Percentiles rank a stretch among this genome's conserved stretches.
phyloP scores from a whole-genome alignment of 2,113 vertebrate species.

The Petromus typicus region DNA sequence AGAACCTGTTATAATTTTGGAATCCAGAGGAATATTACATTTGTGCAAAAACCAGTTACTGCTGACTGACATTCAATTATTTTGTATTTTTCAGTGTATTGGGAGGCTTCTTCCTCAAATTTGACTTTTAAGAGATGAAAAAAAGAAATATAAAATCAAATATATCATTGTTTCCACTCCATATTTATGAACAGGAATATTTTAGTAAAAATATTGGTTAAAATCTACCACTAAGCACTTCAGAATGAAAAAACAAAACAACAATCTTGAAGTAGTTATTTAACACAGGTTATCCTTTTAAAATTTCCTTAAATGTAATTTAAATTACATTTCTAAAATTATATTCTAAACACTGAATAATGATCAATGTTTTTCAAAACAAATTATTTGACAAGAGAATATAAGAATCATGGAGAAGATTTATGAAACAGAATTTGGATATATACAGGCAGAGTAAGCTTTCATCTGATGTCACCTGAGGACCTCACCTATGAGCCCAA shows the following conservation, averaged over 20 bases:
- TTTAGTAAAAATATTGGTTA: background rate
- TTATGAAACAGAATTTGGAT: background rate
- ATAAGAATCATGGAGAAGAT: background rate
- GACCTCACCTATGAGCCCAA: background rate
- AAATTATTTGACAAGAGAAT: background rate
- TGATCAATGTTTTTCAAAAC: background rate
- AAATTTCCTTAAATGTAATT: no score
- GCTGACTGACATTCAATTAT: background rate
- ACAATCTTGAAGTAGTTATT: background rate
- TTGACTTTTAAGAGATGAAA: background rate
- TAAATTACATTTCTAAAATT: background rate
- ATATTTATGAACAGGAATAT: background rate
- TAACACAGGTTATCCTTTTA: background rate
- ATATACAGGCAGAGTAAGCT: background rate
- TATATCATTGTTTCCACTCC: background rate
- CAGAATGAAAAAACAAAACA: background rate
- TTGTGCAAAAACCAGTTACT: background rate
- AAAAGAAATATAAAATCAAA: background rate
- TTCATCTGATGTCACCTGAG: background rate
- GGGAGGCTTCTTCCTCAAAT: background rate
- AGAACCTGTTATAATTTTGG: background rate
- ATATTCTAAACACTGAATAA: background rate
- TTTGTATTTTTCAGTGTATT: constrained; percentile 25
- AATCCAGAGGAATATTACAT: background rate
- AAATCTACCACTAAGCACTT: background rate